Evolutionary conservation across 2,797 vertebrate species (phyloP), one percentile per base, ranked within the genome.

Genomic region (Cirrhinus molitorella): DNA sequence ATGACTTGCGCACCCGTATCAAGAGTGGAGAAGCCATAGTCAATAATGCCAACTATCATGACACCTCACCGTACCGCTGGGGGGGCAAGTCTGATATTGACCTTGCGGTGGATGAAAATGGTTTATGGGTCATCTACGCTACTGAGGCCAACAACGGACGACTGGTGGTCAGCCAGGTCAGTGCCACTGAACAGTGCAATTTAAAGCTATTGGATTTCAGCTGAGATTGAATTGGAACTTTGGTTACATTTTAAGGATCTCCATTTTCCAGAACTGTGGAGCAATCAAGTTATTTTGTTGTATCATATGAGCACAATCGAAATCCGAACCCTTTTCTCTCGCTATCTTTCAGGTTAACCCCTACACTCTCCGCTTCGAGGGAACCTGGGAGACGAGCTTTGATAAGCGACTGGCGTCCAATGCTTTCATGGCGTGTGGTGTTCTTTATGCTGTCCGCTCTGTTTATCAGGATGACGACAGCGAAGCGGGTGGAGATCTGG

Each of bases 81-180:
- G 97, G 98, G 0, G 97, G 97, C 73, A 99, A 99, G 84, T 98
- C 97, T 0, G 98, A 99, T 92, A 97, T 99, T 43, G 97, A 99
- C 91, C 91, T 99, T 89, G 97, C 97, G 0, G 97, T 98, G 89
- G 98, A 98, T 5, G 98, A 99, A 93, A 98, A 97, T 0, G 97
- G 98, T 28, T 92, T 99, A 13, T 99, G 98, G 98, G 97, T 97
- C 34, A 96, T 99, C 88, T 99, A 99, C 17, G 97, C 97, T 91
- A 99, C 97, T 0, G 98, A 99, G 90, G 90, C 93, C 84, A 99
- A 97, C 93, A 98, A 97, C 0, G 98, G 97, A 28, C 93, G 96
- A 0, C 89, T 99, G 89, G 97, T 98, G 90, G 95, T 98, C 53
- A 98, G 97, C 91, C 97, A 98, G 92, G 96, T 98, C 83, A 96